Evolutionary conservation across 2,113 vertebrate species (phyloP).

Genomic region (Platysteira castanea): DNA sequence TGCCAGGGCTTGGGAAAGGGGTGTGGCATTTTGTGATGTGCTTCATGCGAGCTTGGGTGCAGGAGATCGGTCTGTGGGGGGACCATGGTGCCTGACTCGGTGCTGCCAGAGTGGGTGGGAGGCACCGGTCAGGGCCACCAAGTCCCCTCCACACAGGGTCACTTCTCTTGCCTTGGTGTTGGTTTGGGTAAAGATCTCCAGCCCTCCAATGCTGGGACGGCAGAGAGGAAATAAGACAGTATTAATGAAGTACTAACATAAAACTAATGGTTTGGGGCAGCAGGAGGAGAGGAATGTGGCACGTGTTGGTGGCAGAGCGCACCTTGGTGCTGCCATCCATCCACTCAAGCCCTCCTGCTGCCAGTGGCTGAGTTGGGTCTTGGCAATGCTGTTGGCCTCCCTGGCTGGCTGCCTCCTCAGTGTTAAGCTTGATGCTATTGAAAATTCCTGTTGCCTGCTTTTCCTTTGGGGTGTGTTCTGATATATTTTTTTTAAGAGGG

Average conservation of each 20-base stretch:
- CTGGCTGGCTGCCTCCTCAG: neutral
- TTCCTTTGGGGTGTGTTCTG: neutral
- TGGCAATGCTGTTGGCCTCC: neutral
- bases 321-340: rapidly evolving
- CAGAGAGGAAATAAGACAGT: neutral
- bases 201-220: rapidly evolving
- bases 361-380: neutral
- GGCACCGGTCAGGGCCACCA: rapidly evolving
- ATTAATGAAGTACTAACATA: neutral
- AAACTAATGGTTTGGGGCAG: neutral
- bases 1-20: neutral
- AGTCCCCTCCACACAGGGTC: neutral
- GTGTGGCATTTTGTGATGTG: neutral
- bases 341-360: neutral
- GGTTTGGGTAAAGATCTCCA: neutral
- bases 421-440: neutral
- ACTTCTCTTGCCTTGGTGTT: neutral
- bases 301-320: rapidly evolving
- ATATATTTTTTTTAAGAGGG: neutral
- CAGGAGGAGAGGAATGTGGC: neutral
- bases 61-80: neutral
- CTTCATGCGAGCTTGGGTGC: neutral
- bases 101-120: neutral
- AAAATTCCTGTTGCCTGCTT: neutral
- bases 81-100: rapidly evolving